Conservation (phyloP, 2,888 invertebrate genomes). For the Galerucella pusilla region DNA sequence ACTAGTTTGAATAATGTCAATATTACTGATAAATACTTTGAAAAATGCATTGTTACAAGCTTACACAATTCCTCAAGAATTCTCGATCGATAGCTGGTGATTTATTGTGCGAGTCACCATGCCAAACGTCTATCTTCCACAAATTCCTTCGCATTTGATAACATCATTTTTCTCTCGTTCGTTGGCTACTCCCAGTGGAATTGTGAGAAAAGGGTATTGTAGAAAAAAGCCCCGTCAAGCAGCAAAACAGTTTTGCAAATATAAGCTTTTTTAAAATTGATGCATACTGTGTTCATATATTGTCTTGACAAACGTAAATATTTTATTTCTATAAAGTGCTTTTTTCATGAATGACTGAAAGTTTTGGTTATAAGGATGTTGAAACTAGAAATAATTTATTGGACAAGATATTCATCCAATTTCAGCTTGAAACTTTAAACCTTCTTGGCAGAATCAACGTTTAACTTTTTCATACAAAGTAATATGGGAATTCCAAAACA, state of each 20-base stretch:
- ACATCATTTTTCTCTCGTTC: constrained; percentile 31
- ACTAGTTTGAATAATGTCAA: neutral
- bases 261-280: constrained; percentile 17
- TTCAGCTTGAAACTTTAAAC: too few species aligned
- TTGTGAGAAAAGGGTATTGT: constrained; percentile 7
- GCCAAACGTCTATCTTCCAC: constrained; percentile 35
- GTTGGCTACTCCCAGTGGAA: constrained; percentile 12
- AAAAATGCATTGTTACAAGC: neutral
- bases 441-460: too few species aligned
- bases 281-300: constrained; percentile 17
- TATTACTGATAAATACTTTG: neutral
- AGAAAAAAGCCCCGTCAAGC: constrained; percentile 22
- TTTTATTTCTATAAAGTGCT: neutral
- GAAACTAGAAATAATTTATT: neutral
- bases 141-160: constrained; percentile 35
- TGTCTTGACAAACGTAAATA: constrained; percentile 25
- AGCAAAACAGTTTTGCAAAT: constrained; percentile 28
- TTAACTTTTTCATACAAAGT: too few species aligned
- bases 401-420: too few species aligned
- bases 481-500: too few species aligned
- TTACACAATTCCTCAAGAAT: constrained; percentile 26
- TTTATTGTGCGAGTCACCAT: constrained; percentile 33
- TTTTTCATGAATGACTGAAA: neutral
- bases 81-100: constrained; percentile 31
- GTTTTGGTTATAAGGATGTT: neutral